Evolutionary conservation across 1,140 invertebrate species (phyloP).

Genomic region (Heterodera carotae): DNA sequence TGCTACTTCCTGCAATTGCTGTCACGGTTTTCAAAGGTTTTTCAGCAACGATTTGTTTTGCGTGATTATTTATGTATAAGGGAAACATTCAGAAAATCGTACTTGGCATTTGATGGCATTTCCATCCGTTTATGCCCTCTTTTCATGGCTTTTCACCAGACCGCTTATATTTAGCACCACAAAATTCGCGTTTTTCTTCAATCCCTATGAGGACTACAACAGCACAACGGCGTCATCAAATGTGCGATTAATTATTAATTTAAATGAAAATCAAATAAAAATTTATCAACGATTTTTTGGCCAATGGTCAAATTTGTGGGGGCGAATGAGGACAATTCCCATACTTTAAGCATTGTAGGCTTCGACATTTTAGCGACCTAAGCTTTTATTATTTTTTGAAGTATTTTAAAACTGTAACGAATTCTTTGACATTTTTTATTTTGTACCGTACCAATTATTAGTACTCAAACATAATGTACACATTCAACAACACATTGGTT

Average conservation of each 20-base stretch:
- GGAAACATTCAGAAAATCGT: neutral
- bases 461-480: conserved; percentile 5
- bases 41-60: neutral
- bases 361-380: no score
- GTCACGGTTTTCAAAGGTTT: conserved; percentile 7
- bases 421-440: neutral
- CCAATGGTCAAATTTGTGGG: no score
- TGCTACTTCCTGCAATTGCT: neutral
- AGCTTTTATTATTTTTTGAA: no score
- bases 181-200: conserved; percentile 3
- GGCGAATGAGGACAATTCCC: no score
- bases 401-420: no score
- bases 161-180: neutral
- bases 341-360: no score
- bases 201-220: neutral
- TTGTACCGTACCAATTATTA: neutral
- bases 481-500: conserved; percentile 8
- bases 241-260: neutral
- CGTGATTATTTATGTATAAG: neutral
- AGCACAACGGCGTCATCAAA: conserved; percentile 5
- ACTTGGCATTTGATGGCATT: neutral
- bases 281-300: no score
- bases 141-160: conserved; percentile 1
- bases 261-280: neutral
- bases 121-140: neutral